Percentiles rank a stretch among this genome's conserved stretches.
Evolutionary conservation across 2,113 vertebrate genomes (phyloP).

Genomic region (Glaucomys volans): DNA sequence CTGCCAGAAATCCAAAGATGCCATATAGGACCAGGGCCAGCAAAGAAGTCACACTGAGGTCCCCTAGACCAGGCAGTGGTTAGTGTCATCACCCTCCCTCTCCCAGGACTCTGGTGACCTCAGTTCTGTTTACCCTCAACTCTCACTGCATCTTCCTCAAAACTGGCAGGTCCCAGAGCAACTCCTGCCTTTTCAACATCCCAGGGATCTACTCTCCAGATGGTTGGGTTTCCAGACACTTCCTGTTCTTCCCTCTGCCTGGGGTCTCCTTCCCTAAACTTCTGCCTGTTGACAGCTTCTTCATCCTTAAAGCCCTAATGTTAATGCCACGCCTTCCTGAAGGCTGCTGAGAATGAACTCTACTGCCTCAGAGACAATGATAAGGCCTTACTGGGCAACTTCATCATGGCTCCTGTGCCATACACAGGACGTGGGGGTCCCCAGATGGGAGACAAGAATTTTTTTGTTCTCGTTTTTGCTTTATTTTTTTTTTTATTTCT

Average conservation of each 20-base stretch:
- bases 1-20: no score
- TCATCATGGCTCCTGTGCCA: background rate
- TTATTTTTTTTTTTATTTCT: no score
- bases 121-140: background rate
- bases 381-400: background rate
- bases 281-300: background rate
- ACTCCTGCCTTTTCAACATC: background rate
- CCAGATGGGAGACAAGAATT: background rate
- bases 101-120: background rate
- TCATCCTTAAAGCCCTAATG: background rate
- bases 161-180: no score
- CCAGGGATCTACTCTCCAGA: background rate
- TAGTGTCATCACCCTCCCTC: background rate
- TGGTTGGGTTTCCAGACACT: background rate
- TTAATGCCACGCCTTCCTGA: background rate
- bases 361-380: background rate
- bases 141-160: background rate
- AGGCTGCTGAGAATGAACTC: background rate
- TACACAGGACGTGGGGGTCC: rapidly evolving
- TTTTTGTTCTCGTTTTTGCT: no score
- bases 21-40: background rate
- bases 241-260: background rate
- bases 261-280: background rate
- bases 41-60: rapidly evolving
- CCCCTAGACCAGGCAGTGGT: no score